Base-by-base conservation (phyloP, 2,113 vertebrate species). In the Nibea coibor region DNA sequence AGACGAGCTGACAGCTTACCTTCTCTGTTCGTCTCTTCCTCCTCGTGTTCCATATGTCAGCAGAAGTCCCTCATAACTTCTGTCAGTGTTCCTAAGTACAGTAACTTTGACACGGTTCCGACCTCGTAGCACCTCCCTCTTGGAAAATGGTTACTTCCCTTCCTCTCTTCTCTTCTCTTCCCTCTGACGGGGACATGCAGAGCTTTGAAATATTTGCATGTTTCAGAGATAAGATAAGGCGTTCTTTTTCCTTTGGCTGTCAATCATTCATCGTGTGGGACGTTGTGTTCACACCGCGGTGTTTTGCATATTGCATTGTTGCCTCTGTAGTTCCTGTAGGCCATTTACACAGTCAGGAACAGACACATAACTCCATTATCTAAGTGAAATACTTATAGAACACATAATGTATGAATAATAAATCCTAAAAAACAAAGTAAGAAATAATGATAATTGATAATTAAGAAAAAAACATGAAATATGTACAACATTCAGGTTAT, bases 61-160 rank as follows among this genome's bases (percentile, higher is more conserved):
- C 59, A 35, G 7, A 51, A 51, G 35, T 43, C 56, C 57, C 63
- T 26, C 14, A 1, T 5, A 50, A 51, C 15, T 71, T 28, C 5
- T 7, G 20, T 63, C 22, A 54, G 20, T 11, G 73, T 86, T 71
- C 77, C 48, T 0, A 57, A 42, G 74, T 63, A 68, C 66, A 63
- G 81, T 85, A 71, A 85, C 63, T 85, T 68, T 88, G 59, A 75
- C 63, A 47, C 42, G 8, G 39, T 28, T 75, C 24, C 4, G 17
- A 70, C 66, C 84, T 72, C 24, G 4, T 26, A 20, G 84, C 87
- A 0, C 88, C 91, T 88, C 90, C 91, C 88, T 67, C 75, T 53
- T 42, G 54, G 57, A 68, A 47, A 61, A 85, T 24, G 0, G 66
- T 59, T 51, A 50, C 19, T 58, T 75, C 70, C 86, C 42, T n/a